phyloP scores from a whole-genome alignment of 2,888 invertebrate genomes.

The Heliconius ismenius region DNA sequence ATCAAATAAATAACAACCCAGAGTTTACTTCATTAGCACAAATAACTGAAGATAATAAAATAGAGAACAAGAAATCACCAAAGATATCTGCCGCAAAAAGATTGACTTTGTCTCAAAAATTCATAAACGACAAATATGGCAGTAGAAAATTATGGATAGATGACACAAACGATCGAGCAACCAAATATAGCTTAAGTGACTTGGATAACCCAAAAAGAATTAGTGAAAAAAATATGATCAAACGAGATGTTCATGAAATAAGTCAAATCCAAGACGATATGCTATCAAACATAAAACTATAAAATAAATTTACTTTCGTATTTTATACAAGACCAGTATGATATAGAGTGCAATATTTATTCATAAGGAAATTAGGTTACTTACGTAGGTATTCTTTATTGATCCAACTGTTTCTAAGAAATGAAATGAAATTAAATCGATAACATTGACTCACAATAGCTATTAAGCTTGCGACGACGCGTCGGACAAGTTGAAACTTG shows the following conservation, averaged over 20 bases:
- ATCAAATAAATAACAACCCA: constrained; percentile 70
- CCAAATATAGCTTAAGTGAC: constrained; percentile 61
- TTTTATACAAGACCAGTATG: constrained; percentile 8
- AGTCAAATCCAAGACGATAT: constrained; percentile 62
- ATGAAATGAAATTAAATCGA: constrained; percentile 60
- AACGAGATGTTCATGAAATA: constrained; percentile 55
- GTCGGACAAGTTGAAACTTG: not conserved
- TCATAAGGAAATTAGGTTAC: constrained; percentile 6
- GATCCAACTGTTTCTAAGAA: constrained; percentile 36
- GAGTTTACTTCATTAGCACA: constrained; percentile 78
- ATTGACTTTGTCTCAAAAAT: constrained; percentile 77
- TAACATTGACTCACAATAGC: constrained; percentile 45
- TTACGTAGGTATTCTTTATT: constrained; percentile 23
- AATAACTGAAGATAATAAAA: constrained; percentile 65
- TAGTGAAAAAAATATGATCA: constrained; percentile 63
- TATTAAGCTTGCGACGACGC: not conserved
- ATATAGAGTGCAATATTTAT: constrained; percentile 20
- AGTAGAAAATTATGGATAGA: constrained; percentile 77
- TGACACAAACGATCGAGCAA: constrained; percentile 63
- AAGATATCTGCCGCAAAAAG: constrained; percentile 67
- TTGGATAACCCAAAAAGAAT: constrained; percentile 68
- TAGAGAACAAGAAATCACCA: constrained; percentile 67
- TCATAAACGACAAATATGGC: constrained; percentile 80
- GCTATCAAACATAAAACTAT: constrained; percentile 56
- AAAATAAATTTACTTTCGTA: constrained; percentile 36